Evolutionary conservation across 2,888 invertebrate genomes (phyloP), one percentile per base, ranked within the genome.

Genomic region (Mimumesa dahlbomi): DNA sequence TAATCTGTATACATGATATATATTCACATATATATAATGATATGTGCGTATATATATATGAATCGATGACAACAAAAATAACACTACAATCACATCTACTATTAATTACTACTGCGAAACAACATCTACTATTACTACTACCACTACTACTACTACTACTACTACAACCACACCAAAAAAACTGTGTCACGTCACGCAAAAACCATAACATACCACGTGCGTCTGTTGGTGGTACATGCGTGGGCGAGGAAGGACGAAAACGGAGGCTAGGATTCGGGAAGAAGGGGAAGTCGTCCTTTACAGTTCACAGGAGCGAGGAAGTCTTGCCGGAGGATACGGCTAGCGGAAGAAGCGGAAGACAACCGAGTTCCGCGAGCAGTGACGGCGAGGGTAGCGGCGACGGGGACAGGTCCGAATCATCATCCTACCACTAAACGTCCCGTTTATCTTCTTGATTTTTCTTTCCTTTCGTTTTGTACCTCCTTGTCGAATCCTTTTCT

Each of bases 281-380:
- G 92, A 95, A 96, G 92, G 97, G 96, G 90, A 96, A 97, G 93
- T 96, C 96, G 91, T 97, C 97, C 90, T 96, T 97, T 93, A 97
- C 97, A 91, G 97, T 98, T 90, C 98, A 98, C 92, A 95, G 98
- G 91, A 98, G 98, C 91, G 98, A 98, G 92, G 98, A 98, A 91
- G 97, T 98, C 88, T 94, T 95, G 86, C 97, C 97, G 81, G 95
- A 96, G 85, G 97, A 97, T 90, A 84, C 87, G 74, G 77, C 84
- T 64, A 82, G 88, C 73, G 86, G 86, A 61, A 84, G 86, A 50
- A 87, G 92, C 86, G 92, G 92, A 83, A 90, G 91, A 89, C 95
- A 97, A 88, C 95, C 96, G 88, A 97, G 97, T 87, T 97, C 97
- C 86, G 96, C 97, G 87, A 97, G 97, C 90, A 97, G 97, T 91